Evolutionary conservation across 2,888 invertebrate genomes (phyloP).

Genomic region (Acleris sparsana): DNA sequence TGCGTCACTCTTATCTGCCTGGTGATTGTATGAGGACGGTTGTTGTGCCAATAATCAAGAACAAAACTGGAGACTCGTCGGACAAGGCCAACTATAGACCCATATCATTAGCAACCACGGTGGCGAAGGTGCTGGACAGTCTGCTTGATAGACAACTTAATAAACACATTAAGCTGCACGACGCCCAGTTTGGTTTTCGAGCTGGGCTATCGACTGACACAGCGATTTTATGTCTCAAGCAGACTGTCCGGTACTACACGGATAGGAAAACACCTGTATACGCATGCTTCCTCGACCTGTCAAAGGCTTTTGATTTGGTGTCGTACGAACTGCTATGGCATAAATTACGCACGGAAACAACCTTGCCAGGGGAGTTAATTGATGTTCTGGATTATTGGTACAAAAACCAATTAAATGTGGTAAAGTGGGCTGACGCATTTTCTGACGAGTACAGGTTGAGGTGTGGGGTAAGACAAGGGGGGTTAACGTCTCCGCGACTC

Average conservation of each 20-base stretch:
- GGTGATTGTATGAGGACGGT: slow-evolving; percentile 23
- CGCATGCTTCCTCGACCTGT: slow-evolving; percentile 6
- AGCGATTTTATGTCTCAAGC: not conserved
- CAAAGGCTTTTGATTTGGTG: slow-evolving; percentile 4
- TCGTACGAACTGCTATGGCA: not conserved
- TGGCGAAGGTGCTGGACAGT: slow-evolving; percentile 24
- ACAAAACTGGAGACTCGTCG: slow-evolving; percentile 36
- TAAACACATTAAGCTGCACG: not conserved
- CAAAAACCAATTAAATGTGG: too few species aligned
- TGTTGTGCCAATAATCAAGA: slow-evolving; percentile 38
- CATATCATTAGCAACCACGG: slow-evolving; percentile 26
- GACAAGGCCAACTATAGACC: slow-evolving; percentile 22
- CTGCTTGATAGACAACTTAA: slow-evolving; percentile 12
- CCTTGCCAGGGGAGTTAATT: not conserved
- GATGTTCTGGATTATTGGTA: not conserved
- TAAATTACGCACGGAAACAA: not conserved
- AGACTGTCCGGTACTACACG: slow-evolving; percentile 7
- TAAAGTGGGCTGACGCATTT: not conserved
- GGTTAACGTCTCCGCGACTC: slow-evolving; percentile 3
- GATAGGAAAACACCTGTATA: not conserved
- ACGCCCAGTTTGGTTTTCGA: not conserved
- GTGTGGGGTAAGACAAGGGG: slow-evolving; percentile 21
- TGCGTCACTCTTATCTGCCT: not conserved
- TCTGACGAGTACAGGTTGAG: not conserved
- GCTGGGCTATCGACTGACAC: slow-evolving; percentile 1